Base-by-base conservation (phyloP, 2,113 vertebrate species). In the Poecile atricapillus region DNA sequence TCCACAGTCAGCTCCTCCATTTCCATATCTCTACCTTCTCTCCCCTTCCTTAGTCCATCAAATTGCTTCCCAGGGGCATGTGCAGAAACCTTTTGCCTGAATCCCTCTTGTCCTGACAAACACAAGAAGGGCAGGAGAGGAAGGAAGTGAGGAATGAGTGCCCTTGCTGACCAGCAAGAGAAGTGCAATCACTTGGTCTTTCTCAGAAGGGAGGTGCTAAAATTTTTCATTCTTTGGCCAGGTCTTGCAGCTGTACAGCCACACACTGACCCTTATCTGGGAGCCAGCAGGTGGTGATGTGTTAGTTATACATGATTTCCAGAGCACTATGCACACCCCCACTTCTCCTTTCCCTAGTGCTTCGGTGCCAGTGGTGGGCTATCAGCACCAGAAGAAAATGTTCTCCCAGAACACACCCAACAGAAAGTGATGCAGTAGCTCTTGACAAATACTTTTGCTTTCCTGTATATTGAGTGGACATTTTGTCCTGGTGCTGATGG, bases 301-400 rank as follows among this genome's bases (percentile, higher is more conserved):
- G 20, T 31, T 30, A 90, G 60, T 31, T 68, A 25, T 10, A 12
- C 22, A 7, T 33, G 2, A 56, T 68, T 83, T 62, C 49, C 53
- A 81, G 43, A 81, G 15, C 14, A 10, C 35, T 55, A 7, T 13
- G 3, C 28, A 53, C 11, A 37, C 2, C 3, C 4, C 27, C 19
- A 16, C 41, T 70, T 30, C 33, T 63, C 41, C 35, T 64, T 60
- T 67, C 39, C 18, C 22, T 8, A 15, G 10, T 35, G 31, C 41
- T 68, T 63, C 0, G 0, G 4, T 60, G 16, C 37, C 46, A n/a
- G 1, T 4, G 10, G 28, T 9, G 37, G n/a, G 31, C 19, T 71
- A 46, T 56, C 23, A 58, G 22, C 37, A 64, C 10, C 18, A 65
- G 65, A 10, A 71, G 13, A 71, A 78, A 64, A 79, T 14, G 20